phyloP scores from a whole-genome alignment of 1,140 invertebrate species.

The Chymomyza costata region DNA sequence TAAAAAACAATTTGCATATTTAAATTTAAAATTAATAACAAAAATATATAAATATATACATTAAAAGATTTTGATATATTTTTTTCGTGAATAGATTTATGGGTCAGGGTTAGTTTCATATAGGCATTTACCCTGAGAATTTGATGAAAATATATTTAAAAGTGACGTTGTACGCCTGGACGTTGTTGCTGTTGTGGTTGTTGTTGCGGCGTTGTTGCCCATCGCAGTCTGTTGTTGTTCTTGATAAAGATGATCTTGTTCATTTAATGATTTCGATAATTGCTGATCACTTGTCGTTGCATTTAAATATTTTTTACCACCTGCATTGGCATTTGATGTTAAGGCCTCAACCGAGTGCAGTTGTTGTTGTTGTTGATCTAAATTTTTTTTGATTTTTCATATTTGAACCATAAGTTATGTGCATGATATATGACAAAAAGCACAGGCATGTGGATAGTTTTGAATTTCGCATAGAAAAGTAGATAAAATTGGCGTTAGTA shows the following conservation, averaged over 20 bases:
- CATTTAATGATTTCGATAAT: conserved; percentile 68
- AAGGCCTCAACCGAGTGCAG: conserved; percentile 43
- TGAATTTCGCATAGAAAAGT: too few species aligned
- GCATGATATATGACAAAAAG: too few species aligned
- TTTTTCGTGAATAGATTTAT: background rate
- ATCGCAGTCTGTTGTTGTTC: conserved; percentile 37
- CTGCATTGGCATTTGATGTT: conserved; percentile 41
- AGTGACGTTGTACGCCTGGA: conserved; percentile 94
- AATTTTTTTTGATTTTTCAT: conserved; percentile 41
- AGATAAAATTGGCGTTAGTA: background rate
- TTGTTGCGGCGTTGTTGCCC: conserved; percentile 28
- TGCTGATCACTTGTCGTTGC: conserved; percentile 66
- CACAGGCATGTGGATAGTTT: too few species aligned
- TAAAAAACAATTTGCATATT: background rate
- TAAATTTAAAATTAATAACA: conserved; percentile 6
- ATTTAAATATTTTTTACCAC: conserved; percentile 52
- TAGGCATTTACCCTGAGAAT: conserved; percentile 86
- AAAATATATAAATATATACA: conserved; percentile 5
- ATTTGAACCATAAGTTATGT: conserved; percentile 23
- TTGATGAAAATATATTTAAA: conserved; percentile 95
- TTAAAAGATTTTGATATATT: background rate
- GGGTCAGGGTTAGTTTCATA: conserved; percentile 1
- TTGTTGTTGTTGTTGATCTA: conserved; percentile 51
- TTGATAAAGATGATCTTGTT: conserved; percentile 54
- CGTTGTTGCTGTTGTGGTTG: conserved; percentile 80